Evolutionary conservation across 2,888 invertebrate species (phyloP).

Genomic region (Linyphia triangularis): DNA sequence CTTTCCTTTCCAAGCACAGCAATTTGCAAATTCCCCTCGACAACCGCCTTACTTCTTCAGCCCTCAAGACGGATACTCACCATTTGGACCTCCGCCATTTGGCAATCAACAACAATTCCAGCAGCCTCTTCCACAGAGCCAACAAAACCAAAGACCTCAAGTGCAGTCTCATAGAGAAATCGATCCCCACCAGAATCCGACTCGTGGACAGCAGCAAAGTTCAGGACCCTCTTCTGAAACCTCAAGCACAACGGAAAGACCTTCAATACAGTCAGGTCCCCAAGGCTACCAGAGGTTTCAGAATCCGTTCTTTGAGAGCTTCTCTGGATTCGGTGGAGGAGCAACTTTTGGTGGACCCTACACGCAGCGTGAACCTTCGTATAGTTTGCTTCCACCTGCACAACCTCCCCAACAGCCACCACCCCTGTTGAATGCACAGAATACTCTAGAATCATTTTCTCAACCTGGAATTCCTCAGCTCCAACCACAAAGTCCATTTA

Average conservation of each 20-base stretch:
- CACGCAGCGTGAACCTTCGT: not conserved
- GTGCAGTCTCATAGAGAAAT: not conserved
- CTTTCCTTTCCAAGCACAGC: slow-evolving; percentile 52
- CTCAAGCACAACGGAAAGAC: not conserved
- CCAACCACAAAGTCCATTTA: not conserved
- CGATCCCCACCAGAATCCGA: not conserved
- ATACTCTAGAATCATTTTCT: not conserved
- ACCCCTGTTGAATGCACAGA: not conserved
- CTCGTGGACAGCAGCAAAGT: not conserved
- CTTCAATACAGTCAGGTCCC: not conserved
- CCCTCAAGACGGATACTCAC: slow-evolving; percentile 7
- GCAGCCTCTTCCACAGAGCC: not conserved
- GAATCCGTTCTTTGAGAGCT: slow-evolving; percentile 37
- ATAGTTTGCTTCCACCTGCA: not conserved
- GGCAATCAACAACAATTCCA: not conserved
- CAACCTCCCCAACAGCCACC: not conserved
- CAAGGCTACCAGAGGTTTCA: slow-evolving; percentile 41
- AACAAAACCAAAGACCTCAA: slow-evolving; percentile 4
- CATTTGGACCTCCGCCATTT: not conserved
- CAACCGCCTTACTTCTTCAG: slow-evolving; percentile 32
- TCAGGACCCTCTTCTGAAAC: not conserved
- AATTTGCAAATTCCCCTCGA: not conserved
- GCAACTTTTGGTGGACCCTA: slow-evolving; percentile 22
- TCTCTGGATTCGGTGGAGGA: slow-evolving; percentile 29
- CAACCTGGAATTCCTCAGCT: not conserved